These are phyloP conservation scores for Drosophila sulfurigaster DNA, from an alignment of 1,140 invertebrate species.

Conservation along the genomic window DNA sequence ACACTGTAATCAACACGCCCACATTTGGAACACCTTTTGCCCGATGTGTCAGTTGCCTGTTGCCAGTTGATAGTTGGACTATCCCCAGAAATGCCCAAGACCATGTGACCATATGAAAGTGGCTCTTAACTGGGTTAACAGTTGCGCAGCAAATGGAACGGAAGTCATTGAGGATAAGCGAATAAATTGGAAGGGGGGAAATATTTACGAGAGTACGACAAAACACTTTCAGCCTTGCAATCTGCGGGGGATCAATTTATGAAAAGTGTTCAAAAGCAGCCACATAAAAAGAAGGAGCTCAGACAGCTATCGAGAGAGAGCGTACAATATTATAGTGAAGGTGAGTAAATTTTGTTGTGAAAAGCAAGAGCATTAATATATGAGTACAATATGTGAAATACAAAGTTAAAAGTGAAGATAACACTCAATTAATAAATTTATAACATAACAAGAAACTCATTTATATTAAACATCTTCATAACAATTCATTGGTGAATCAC, in stretches of 20 bases:
- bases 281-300: background rate
- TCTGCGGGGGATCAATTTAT: slow-evolving; percentile 7
- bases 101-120: slow-evolving; percentile 21
- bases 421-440: too few species aligned
- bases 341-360: background rate
- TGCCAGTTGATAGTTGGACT: slow-evolving; percentile 49
- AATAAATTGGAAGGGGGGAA: background rate
- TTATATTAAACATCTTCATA: too few species aligned
- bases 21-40: slow-evolving; percentile 28
- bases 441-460: too few species aligned
- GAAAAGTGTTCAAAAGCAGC: background rate
- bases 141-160: slow-evolving; percentile 73
- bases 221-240: background rate
- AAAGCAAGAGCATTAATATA: background rate
- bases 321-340: too few species aligned
- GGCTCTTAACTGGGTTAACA: slow-evolving; percentile 61
- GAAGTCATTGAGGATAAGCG: slow-evolving; percentile 62
- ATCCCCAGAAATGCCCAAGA: slow-evolving; percentile 39
- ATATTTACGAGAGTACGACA: slow-evolving; percentile 1
- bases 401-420: too few species aligned
- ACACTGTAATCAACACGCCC: slow-evolving; percentile 53
- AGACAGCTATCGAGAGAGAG: background rate
- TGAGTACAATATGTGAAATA: too few species aligned
- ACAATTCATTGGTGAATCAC: too few species aligned
- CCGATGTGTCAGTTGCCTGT: background rate